Percentiles rank a stretch among this genome's conserved stretches.
phyloP scores from a whole-genome alignment of 2,888 invertebrate species.

The Thelaira solivaga region DNA sequence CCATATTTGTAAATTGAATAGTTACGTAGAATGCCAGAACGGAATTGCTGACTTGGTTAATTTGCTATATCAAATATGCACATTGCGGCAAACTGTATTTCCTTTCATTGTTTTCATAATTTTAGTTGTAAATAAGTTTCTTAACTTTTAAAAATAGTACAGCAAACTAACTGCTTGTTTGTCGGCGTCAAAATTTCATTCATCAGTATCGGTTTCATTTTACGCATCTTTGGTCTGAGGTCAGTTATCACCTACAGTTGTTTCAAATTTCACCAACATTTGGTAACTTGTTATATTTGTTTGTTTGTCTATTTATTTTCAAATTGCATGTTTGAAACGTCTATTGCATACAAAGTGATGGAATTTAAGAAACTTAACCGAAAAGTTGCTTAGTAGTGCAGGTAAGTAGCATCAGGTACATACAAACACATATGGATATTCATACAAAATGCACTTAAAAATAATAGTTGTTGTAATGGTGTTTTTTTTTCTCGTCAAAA shows the following conservation, averaged over 20 bases:
- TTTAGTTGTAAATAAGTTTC: too few relatives aligned
- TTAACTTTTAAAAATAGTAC: not conserved
- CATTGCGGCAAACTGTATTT: conserved; percentile 17
- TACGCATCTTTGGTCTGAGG: conserved; percentile 57
- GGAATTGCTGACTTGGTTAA: not conserved
- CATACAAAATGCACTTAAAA: conserved; percentile 28
- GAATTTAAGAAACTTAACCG: conserved; percentile 36
- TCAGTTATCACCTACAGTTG: conserved; percentile 38
- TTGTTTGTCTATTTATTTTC: not conserved
- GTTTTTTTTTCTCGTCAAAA: conserved; percentile 24
- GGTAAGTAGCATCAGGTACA: too few relatives aligned
- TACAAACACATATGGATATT: too few relatives aligned
- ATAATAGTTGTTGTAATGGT: conserved; percentile 4
- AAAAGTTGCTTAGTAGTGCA: not conserved
- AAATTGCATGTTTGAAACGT: not conserved
- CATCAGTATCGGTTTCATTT: conserved; percentile 49
- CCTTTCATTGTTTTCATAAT: conserved; percentile 36
- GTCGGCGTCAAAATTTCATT: conserved; percentile 24
- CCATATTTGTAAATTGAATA: too few relatives aligned
- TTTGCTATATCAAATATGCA: conserved; percentile 13
- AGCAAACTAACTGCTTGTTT: not conserved
- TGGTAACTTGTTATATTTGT: not conserved
- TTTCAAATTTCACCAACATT: conserved; percentile 29
- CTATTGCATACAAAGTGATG: conserved; percentile 31
- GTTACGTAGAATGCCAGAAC: not conserved